A percentile compares a stretch with the other conserved stretches of the same genome.
These are phyloP conservation scores for Leucosticte australis DNA, from an alignment of 2,113 vertebrate species.

Conservation along the genomic window DNA sequence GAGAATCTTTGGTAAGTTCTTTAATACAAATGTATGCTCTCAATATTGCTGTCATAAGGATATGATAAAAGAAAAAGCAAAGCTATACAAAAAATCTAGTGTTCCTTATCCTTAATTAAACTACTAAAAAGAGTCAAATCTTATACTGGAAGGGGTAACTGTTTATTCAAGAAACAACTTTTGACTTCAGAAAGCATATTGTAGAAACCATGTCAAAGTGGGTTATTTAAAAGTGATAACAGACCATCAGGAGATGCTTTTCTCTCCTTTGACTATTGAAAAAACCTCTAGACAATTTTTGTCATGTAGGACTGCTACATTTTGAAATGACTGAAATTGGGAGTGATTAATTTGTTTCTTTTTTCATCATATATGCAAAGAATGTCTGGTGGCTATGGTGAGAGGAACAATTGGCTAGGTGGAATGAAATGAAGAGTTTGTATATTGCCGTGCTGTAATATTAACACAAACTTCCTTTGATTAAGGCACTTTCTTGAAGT, in stretches of 20 bases:
- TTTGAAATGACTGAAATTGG: neutral
- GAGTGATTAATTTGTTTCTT: neutral
- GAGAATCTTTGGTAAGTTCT: neutral
- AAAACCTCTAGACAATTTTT: neutral
- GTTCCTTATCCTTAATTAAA: neutral
- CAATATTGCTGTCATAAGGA: neutral
- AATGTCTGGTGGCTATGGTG: fast-evolving
- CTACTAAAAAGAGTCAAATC: neutral
- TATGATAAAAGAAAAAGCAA: neutral
- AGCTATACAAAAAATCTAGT: neutral
- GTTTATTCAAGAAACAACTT: neutral
- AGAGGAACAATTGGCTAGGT: neutral
- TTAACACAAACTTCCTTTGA: neutral
- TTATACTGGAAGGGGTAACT: neutral
- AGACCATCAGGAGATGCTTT: fast-evolving
- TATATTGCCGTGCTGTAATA: neutral
- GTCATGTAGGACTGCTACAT: neutral
- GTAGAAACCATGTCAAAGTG: neutral
- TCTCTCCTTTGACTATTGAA: neutral
- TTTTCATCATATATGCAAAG: neutral
- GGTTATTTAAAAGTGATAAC: neutral
- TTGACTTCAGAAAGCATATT: neutral
- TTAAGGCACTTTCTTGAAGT: neutral
- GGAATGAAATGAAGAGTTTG: neutral
- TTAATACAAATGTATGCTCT: neutral